Base-by-base conservation (phyloP, 1,140 invertebrate species). In the Dysdera silvatica region DNA sequence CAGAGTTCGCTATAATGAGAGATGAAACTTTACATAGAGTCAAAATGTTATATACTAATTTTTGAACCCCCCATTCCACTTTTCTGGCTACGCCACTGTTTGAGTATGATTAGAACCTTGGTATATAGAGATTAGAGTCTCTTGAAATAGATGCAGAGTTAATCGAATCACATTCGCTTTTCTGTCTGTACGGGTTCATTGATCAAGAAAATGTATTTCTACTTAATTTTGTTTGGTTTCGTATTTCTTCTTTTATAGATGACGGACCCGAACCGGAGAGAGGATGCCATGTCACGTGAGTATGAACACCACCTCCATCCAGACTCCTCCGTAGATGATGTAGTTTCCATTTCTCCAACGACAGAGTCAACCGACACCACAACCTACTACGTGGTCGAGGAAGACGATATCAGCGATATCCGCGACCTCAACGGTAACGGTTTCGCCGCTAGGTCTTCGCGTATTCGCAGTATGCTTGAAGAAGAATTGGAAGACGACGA, bases 301-400 rank as follows among this genome's bases (percentile, higher is more conserved):
- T 70, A n/a, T n/a, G n/a, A n/a, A n/a, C n/a, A 70, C 63, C 55
- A 65, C 69, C 66, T 59, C 43, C 60, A 43, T 45, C 65, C 56
- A 48, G 57, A n/a, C n/a, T n/a, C 29, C 31, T 59, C 51, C 24
- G 56, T 60, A 60, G 57, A 54, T 60, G 49, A 56, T 29, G 49
- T 65, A 65, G 63, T 60, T 47, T 45, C 58, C 37, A 28, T 37
- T 18, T 32, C 47, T 16, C 14, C 37, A 43, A 47, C 23, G 31
- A 20, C n/a, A 31, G 58, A 23, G n/a, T 12, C 24, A 8, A 16
- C 23, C 28, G 29, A 61, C n/a, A n/a, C 26, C 45, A 61, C 59
- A 55, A 62, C 43, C 23, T 55, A 51, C 40, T 43, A n/a, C 26
- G 26, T 55, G 43, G 60, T 48, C 3, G 49, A 53, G 35, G 35